Conservation (phyloP, 2,797 vertebrate species). For the Halcyon smyrnensis region DNA sequence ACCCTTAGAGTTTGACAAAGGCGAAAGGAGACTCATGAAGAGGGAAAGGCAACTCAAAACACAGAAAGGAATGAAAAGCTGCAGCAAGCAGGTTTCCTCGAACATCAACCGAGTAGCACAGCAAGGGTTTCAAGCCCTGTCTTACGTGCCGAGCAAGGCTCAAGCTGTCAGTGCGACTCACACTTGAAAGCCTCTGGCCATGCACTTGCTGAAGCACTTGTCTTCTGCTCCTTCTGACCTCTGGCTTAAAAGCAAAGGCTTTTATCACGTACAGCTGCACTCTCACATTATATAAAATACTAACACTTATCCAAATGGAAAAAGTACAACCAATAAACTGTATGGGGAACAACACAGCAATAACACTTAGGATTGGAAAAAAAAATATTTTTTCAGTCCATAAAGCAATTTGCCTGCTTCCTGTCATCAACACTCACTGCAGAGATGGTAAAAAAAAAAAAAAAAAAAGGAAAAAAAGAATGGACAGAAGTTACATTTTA, state of each 20-base stretch:
- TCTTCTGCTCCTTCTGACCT: neutral
- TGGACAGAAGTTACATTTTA: neutral
- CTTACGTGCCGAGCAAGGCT: neutral
- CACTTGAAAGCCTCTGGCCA: neutral
- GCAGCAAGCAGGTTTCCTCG: neutral
- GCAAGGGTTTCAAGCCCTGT: neutral
- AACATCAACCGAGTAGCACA: neutral
- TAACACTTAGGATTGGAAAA: neutral
- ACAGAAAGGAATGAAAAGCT: neutral
- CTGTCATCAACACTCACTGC: neutral
- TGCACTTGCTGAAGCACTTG: neutral
- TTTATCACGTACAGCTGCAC: neutral
- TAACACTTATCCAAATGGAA: neutral
- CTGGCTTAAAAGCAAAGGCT: neutral
- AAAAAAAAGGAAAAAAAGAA: neutral
- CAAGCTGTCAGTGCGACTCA: neutral
- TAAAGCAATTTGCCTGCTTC: neutral
- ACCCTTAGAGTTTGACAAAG: neutral
- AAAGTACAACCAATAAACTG: neutral
- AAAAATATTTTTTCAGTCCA: fast-evolving
- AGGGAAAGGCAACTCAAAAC: neutral
- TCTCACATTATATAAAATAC: neutral
- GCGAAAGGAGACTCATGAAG: neutral
- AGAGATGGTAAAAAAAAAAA: neutral
- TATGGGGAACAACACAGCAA: neutral